phyloP scores from a whole-genome alignment of 2,888 invertebrate genomes.

The Cheilosia impressa region DNA sequence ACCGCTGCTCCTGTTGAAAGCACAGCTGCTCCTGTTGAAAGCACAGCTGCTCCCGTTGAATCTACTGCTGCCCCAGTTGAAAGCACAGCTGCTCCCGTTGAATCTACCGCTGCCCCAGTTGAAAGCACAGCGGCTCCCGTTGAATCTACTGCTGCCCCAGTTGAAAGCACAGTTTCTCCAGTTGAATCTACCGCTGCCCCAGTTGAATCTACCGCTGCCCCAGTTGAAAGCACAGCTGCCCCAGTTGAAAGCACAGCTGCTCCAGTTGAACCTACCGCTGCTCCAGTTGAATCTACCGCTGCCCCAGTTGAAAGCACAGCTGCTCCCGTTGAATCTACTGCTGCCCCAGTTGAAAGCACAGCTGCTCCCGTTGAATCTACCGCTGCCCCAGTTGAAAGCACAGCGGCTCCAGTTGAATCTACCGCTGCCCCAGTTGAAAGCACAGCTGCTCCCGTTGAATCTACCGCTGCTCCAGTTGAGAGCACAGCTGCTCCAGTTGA shows the following conservation, averaged over 20 bases:
- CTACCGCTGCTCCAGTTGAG: background rate
- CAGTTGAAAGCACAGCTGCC: background rate
- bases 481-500: background rate
- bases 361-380: slow-evolving; percentile 14
- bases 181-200: slow-evolving; percentile 25
- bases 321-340: slow-evolving; percentile 3
- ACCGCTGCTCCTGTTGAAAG: background rate
- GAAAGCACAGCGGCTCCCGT: slow-evolving; percentile 30
- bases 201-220: no score
- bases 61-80: slow-evolving; percentile 2
- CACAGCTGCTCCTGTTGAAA: slow-evolving; percentile 57
- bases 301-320: background rate
- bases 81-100: slow-evolving; percentile 15
- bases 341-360: slow-evolving; percentile 18
- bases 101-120: slow-evolving; percentile 46
- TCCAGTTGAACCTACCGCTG: background rate
- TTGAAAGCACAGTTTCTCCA: slow-evolving; percentile 29
- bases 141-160: slow-evolving; percentile 36
- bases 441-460: slow-evolving; percentile 3
- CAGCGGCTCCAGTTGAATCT: background rate
- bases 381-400: slow-evolving; percentile 5
- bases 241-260: no score
- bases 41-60: background rate
- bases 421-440: no score
- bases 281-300: no score